These are phyloP conservation scores for Hyperoplus immaculatus DNA, from an alignment of 2,797 vertebrate species.

Conservation along the genomic window DNA sequence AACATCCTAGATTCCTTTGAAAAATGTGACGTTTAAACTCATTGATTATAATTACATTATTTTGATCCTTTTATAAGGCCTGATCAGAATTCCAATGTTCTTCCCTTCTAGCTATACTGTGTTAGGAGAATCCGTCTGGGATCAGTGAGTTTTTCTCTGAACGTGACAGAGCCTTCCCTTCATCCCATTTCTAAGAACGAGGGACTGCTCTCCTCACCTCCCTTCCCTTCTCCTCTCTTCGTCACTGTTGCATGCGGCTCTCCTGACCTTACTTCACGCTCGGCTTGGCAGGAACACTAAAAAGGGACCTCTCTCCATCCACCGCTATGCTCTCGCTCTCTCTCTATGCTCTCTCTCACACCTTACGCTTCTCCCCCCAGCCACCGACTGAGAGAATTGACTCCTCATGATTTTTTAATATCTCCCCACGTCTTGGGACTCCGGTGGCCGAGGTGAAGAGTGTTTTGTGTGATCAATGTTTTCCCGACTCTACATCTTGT, in stretches of 20 bases:
- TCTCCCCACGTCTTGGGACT: constrained; percentile 61
- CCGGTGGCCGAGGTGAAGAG: constrained; percentile 51
- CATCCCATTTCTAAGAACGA: constrained; percentile 6
- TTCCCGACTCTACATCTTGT: constrained; percentile 68
- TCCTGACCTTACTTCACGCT: constrained; percentile 75
- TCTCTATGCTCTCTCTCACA: constrained; percentile 51
- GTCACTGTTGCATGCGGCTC: constrained; percentile 31
- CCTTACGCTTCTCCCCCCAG: constrained; percentile 25
- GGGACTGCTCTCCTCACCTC: constrained; percentile 37
- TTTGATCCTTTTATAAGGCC: background rate
- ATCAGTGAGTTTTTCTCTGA: constrained; percentile 29
- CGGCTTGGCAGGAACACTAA: constrained; percentile 68
- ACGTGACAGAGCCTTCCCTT: constrained; percentile 27
- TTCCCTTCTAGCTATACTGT: constrained; percentile 12
- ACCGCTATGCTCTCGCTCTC: constrained; percentile 19
- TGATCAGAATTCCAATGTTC: constrained; percentile 8
- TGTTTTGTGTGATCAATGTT: constrained; percentile 76
- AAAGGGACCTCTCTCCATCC: constrained; percentile 54
- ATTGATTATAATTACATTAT: background rate
- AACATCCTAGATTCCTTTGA: background rate
- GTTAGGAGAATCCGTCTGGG: constrained; percentile 10
- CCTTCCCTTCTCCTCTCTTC: constrained; percentile 13
- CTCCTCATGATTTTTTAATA: constrained; percentile 81
- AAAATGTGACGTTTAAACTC: background rate
- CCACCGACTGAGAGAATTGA: constrained; percentile 48